These are phyloP conservation scores for Cephalopterus ornatus DNA, from an alignment of 2,113 vertebrate species.

Conservation along the genomic window DNA sequence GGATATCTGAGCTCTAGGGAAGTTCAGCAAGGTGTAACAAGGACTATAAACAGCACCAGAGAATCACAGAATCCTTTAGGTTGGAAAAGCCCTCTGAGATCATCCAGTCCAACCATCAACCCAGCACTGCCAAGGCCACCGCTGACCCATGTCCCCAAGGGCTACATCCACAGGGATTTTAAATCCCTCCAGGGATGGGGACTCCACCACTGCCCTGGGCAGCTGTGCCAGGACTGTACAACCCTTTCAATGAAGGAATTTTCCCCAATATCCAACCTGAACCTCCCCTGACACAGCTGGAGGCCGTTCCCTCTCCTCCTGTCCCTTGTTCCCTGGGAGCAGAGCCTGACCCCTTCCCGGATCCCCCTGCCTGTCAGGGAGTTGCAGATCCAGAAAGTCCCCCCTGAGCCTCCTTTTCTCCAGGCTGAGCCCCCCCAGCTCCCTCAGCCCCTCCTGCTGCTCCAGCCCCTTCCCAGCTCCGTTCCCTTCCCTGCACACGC, in stretches of 20 bases:
- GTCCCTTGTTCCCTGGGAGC: background rate
- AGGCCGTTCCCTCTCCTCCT: background rate
- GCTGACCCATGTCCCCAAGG: accelerated
- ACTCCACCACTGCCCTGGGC: background rate
- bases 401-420: background rate
- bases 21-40: background rate
- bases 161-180: accelerated
- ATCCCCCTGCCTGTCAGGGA: background rate
- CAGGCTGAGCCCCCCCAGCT: background rate
- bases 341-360: background rate
- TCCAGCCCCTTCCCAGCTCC: background rate
- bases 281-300: background rate
- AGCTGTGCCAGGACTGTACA: background rate
- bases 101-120: background rate
- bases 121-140: background rate
- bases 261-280: background rate
- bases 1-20: accelerated
- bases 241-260: background rate
- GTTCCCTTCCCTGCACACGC: accelerated
- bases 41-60: background rate
- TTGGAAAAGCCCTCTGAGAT: background rate
- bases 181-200: background rate
- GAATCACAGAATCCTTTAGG: background rate
- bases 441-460: background rate
- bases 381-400: background rate